phyloP scores from a whole-genome alignment of 2,797 vertebrate genomes.

The Heliangelus exortis region DNA sequence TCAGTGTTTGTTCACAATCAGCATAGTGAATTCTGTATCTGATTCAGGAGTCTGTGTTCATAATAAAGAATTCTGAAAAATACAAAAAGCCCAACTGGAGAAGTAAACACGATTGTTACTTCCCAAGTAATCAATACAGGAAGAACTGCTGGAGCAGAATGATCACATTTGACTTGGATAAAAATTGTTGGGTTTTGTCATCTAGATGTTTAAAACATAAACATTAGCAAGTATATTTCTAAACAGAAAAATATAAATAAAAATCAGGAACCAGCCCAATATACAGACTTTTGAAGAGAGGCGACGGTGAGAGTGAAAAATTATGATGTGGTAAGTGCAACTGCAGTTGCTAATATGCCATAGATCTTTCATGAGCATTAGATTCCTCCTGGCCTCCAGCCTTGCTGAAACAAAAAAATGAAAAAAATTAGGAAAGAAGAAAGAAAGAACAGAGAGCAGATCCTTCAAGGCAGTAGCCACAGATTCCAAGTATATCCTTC shows the following conservation, averaged over 20 bases:
- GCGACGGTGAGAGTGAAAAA: neutral
- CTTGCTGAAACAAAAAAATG: neutral
- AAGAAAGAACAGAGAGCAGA: neutral
- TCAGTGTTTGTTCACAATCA: neutral
- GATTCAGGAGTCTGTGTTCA: neutral
- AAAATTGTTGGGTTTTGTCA: neutral
- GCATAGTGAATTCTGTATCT: neutral
- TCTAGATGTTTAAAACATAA: neutral
- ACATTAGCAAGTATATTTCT: neutral
- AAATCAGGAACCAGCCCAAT: neutral
- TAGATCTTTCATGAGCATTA: neutral
- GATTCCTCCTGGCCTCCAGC: neutral
- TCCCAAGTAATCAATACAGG: neutral
- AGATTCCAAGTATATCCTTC: neutral
- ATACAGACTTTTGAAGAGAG: neutral
- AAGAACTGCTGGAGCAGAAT: neutral
- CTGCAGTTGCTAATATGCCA: neutral
- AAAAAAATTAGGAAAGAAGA: neutral
- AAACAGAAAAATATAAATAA: too few relatives aligned
- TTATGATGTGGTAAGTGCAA: fast-evolving
- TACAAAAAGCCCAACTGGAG: neutral
- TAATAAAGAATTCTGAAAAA: neutral
- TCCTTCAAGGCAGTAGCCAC: neutral
- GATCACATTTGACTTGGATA: neutral
- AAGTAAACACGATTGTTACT: neutral